Evolutionary conservation across 2,797 vertebrate species (phyloP).

Genomic region (Etheostoma perlongum): DNA sequence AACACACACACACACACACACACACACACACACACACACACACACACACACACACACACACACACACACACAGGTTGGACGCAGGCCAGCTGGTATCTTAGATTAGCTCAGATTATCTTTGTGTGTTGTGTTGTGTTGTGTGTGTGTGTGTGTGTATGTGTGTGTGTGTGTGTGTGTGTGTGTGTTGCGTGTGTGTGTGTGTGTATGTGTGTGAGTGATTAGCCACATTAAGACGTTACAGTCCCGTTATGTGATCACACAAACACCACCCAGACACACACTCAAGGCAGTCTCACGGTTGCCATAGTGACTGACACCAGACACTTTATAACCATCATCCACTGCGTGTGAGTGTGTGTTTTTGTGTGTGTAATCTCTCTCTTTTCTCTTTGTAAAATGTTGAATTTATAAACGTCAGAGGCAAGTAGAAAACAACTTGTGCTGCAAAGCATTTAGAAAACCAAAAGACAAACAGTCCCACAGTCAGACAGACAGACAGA

Average conservation of each 20-base stretch:
- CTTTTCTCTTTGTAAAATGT: background rate
- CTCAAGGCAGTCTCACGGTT: constrained; percentile 12
- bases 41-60: constrained; percentile 21
- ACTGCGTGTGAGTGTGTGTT: background rate
- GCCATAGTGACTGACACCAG: constrained; percentile 27
- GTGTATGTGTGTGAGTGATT: constrained; percentile 33
- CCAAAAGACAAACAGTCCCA: background rate
- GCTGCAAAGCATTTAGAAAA: no score
- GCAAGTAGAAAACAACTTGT: background rate
- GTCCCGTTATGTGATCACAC: constrained; percentile 25
- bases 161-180: constrained; percentile 27
- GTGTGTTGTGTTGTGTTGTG: constrained; percentile 26
- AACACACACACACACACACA: background rate
- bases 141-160: constrained; percentile 25
- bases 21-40: constrained; percentile 10
- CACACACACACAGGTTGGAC: constrained; percentile 42
- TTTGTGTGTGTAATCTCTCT: no score
- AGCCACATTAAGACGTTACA: constrained; percentile 50
- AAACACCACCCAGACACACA: constrained; percentile 17
- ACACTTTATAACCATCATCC: constrained; percentile 13
- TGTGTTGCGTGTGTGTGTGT: constrained; percentile 16
- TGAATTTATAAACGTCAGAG: background rate
- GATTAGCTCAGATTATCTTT: constrained; percentile 74
- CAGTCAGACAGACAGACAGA: no score
- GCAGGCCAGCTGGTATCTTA: constrained; percentile 61